Evolutionary conservation across 2,113 vertebrate species (phyloP).

Genomic region (Microtus oregoni): DNA sequence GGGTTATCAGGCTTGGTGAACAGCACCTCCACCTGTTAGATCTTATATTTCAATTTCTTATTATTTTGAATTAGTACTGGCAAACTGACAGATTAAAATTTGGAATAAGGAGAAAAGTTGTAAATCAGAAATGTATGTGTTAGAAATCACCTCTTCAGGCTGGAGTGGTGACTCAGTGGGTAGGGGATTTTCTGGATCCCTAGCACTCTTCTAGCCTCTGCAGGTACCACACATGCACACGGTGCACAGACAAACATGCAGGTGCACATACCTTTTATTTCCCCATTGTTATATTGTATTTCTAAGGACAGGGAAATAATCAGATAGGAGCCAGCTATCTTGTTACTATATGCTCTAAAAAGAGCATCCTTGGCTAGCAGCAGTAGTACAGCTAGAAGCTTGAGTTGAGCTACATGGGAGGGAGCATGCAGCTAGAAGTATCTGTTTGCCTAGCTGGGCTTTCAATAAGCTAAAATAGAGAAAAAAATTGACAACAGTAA

Average conservation of each 20-base stretch:
- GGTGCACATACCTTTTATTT: not conserved
- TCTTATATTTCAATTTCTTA: not conserved
- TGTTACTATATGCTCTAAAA: not conserved
- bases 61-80: not conserved
- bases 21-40: too few species aligned
- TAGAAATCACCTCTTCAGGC: not conserved
- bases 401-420: not conserved
- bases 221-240: not conserved
- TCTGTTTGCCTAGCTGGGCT: conserved; percentile 11
- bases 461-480: conserved; percentile 21
- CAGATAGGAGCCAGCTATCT: not conserved
- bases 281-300: not conserved
- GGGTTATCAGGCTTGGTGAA: not conserved
- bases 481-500: not conserved
- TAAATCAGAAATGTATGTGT: not conserved
- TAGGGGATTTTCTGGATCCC: not conserved
- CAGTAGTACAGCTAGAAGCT: not conserved
- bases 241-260: not conserved
- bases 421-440: not conserved
- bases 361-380: not conserved
- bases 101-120: not conserved
- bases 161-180: not conserved
- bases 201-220: not conserved
- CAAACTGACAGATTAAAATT: not conserved
- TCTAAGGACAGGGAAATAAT: conserved; percentile 14